Evolutionary conservation across 2,797 vertebrate genomes (phyloP), one percentile per base, ranked within the genome.

Genomic region (Poliocrania exsul): DNA sequence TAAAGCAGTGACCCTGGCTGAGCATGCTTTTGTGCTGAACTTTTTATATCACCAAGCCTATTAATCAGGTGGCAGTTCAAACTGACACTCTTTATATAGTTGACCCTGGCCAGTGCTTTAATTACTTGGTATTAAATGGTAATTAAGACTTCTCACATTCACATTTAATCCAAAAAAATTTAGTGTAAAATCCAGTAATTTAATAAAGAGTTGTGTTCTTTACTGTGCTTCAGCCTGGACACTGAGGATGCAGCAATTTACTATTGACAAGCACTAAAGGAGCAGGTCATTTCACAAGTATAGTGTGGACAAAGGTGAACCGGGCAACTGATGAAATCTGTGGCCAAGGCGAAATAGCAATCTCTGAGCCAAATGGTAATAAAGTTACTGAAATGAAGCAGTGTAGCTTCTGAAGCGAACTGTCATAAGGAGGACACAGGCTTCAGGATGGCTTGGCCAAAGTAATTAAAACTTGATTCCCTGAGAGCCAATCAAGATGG

Each of bases 331-430:
- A 99, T 99, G 98, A 99, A 99, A 99, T 99, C 98, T 98, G 98
- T 98, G 98, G 98, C 99, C 99, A 99, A 98, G 98, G 98, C 98
- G 98, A 99, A 98, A 99, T 98, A 99, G 98, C 99, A 99, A 99
- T 99, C 98, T 99, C 98, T 97, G 98, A 98, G 98, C 98, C 98
- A 98, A 98, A 99, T 98, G 98, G 98, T 98, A 98, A 99, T 99
- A 99, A 99, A 99, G 99, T 99, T 98, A 98, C 98, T 98, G 98
- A 98, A 99, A 99, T 99, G 98, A 98, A 98, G 98, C 98, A 98
- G 97, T 97, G 98, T 97, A 98, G 98, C 98, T 98, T 98, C 98
- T 98, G 98, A 98, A 98, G 98, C 91, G 98, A 98, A 98, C 98
- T 98, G 99, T 99, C 98, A 99, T 98, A 98, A 98, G 97, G 97